Conservation (phyloP, 2,113 vertebrate genomes). For the Loxodonta africana region DNA sequence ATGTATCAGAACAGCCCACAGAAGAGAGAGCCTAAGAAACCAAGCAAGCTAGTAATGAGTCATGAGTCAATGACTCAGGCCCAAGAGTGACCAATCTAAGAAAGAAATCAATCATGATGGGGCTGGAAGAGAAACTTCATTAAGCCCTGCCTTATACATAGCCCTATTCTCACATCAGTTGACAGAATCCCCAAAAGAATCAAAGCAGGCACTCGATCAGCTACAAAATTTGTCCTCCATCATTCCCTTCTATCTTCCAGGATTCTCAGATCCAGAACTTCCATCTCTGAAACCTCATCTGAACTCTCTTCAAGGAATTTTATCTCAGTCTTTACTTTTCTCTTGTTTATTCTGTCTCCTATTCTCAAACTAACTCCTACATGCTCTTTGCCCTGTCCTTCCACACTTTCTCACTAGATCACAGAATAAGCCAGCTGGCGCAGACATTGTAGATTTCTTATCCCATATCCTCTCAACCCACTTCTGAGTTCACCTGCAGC, state of each 20-base stretch:
- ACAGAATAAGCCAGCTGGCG: background rate
- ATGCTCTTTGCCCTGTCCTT: background rate
- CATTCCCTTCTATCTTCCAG: background rate
- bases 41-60: background rate
- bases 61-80: background rate
- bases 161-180: background rate
- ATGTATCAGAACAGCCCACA: background rate
- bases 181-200: background rate
- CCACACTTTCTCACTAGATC: background rate
- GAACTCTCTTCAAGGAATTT: background rate
- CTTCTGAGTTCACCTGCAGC: background rate
- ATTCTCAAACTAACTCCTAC: background rate
- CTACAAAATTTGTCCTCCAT: fast-evolving
- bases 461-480: background rate
- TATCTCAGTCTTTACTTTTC: background rate
- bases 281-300: background rate
- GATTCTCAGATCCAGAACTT: background rate
- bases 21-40: background rate
- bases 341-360: background rate
- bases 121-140: background rate
- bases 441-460: background rate
- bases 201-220: background rate
- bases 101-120: background rate
- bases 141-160: background rate
- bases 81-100: background rate